These are phyloP conservation scores for Eupithecia exiguata DNA, from an alignment of 2,888 invertebrate species.

Conservation along the genomic window DNA sequence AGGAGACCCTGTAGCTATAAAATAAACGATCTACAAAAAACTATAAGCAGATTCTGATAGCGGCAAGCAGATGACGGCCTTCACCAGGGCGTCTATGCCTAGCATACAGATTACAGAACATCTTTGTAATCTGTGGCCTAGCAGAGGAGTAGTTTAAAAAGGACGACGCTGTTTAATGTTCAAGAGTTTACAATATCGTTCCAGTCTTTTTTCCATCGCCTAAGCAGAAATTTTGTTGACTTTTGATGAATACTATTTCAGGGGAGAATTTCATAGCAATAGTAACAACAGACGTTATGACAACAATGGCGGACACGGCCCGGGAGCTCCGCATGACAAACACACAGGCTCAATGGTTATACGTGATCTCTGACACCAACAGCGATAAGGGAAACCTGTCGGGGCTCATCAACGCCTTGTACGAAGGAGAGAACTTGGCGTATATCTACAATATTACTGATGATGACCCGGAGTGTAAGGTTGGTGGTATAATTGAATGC, in stretches of 20 bases:
- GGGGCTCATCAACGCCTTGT: conserved; percentile 82
- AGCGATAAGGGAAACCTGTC: conserved; percentile 78
- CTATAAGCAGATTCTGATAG: too few species aligned
- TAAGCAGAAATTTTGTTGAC: background rate
- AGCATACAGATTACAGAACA: background rate
- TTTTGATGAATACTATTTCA: conserved; percentile 40
- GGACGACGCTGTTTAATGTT: background rate
- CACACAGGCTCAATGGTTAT: conserved; percentile 92
- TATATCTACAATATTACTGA: conserved; percentile 88
- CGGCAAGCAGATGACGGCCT: too few species aligned
- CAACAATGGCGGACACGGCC: conserved; percentile 87
- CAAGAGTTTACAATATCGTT: background rate
- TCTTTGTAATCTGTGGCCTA: too few species aligned
- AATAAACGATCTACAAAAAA: too few species aligned
- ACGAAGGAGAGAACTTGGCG: conserved; percentile 92
- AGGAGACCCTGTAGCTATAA: too few species aligned
- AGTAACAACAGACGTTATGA: conserved; percentile 84
- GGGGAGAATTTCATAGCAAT: conserved; percentile 86
- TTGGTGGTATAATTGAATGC: conserved; percentile 48
- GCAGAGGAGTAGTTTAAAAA: background rate
- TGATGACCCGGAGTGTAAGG: conserved; percentile 80
- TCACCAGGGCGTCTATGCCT: too few species aligned
- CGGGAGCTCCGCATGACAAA: conserved; percentile 86
- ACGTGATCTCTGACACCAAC: conserved; percentile 87
- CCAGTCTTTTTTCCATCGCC: background rate